Evolutionary conservation across 2,888 invertebrate species (phyloP).

Genomic region (Acanthopleura granulata): DNA sequence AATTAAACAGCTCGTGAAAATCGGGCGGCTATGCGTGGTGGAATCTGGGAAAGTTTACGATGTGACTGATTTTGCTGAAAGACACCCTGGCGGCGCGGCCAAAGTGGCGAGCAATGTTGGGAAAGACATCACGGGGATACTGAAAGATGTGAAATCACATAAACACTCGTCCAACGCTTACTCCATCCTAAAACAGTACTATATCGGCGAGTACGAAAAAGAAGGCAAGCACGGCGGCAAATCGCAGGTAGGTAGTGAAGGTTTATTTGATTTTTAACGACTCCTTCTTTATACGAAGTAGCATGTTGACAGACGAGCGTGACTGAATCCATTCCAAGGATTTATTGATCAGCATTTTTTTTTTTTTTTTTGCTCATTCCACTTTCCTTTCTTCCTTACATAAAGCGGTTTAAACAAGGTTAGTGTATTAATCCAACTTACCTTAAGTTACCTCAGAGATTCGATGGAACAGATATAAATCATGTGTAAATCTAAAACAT

Average conservation of each 20-base stretch:
- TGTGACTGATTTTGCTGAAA: conserved; percentile 57
- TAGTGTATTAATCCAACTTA: neutral
- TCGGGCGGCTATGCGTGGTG: conserved; percentile 43
- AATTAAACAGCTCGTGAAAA: conserved; percentile 31
- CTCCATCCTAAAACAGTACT: conserved; percentile 55
- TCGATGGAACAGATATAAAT: too few relatives aligned
- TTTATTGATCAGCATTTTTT: too few relatives aligned
- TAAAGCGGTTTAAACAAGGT: neutral
- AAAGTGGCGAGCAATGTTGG: conserved; percentile 49
- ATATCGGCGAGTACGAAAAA: conserved; percentile 40
- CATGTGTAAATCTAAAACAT: too few relatives aligned
- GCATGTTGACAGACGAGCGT: too few relatives aligned
- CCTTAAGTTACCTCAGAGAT: too few relatives aligned
- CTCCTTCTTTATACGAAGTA: too few relatives aligned
- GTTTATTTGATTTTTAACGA: too few relatives aligned
- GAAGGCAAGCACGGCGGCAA: neutral
- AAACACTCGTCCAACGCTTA: conserved; percentile 57
- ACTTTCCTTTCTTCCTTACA: neutral
- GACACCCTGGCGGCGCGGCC: conserved; percentile 59
- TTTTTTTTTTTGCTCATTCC: neutral
- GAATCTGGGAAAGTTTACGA: conserved; percentile 52
- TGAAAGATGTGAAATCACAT: conserved; percentile 47
- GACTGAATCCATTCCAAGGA: too few relatives aligned
- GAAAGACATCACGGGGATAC: conserved; percentile 50
- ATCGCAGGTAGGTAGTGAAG: neutral